Evolutionary conservation across 2,888 invertebrate species (phyloP).

Genomic region (Lysandra coridon): DNA sequence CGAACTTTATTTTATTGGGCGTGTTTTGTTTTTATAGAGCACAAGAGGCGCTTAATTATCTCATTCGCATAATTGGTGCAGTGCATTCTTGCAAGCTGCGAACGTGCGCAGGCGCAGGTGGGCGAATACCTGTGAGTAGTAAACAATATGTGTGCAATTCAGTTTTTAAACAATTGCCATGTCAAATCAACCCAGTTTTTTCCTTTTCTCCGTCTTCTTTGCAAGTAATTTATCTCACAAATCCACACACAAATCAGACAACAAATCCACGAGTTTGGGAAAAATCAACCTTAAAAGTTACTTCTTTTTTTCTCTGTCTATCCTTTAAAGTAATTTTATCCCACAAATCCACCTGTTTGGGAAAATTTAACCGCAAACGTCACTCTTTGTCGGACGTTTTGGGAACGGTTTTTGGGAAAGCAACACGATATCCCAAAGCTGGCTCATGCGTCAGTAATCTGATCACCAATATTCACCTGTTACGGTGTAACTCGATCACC

Average conservation of each 20-base stretch:
- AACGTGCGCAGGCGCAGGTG: conserved; percentile 55
- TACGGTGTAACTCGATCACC: not conserved
- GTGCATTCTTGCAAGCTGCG: conserved; percentile 43
- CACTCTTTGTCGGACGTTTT: conserved; percentile 6
- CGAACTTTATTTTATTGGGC: conserved; percentile 20
- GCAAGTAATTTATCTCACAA: not conserved
- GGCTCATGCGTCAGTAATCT: not conserved
- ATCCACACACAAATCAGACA: not conserved
- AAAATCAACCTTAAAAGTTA: not conserved
- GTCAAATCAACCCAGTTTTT: not conserved
- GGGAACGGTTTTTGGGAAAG: conserved; percentile 15
- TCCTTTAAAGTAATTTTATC: not conserved
- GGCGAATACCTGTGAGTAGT: conserved; percentile 33
- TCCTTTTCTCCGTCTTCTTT: not conserved
- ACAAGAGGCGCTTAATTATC: conserved; percentile 40
- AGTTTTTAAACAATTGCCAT: not conserved
- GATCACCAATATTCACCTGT: conserved; percentile 7
- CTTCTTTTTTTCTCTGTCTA: not conserved
- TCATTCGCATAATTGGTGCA: conserved; percentile 43
- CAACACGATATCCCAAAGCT: conserved; percentile 8
- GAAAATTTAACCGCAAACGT: conserved; percentile 12
- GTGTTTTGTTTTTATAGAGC: conserved; percentile 27
- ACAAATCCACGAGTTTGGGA: not conserved
- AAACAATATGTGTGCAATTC: conserved; percentile 7
- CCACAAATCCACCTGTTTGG: conserved; percentile 8